Percentiles rank a stretch among this genome's conserved stretches.
Evolutionary conservation across 2,888 invertebrate genomes (phyloP).

Genomic region (Campoplex capitator): DNA sequence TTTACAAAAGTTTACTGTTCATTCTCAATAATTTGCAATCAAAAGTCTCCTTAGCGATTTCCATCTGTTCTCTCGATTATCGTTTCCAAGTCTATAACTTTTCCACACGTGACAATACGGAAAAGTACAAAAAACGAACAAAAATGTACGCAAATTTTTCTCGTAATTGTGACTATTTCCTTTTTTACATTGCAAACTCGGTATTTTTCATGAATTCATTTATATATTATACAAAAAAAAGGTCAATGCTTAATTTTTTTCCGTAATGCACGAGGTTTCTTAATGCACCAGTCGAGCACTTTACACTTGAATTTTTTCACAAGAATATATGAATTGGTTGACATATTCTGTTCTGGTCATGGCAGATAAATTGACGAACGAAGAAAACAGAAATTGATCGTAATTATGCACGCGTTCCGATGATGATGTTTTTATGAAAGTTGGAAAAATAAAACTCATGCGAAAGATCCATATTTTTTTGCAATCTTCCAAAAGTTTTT

Average conservation of each 20-base stretch:
- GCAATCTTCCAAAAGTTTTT: not conserved
- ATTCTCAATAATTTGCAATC: slow-evolving; percentile 28
- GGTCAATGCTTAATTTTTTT: slow-evolving; percentile 40
- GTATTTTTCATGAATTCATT: slow-evolving; percentile 7
- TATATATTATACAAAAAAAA: slow-evolving; percentile 40
- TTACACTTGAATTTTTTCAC: not conserved
- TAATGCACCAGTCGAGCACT: slow-evolving; percentile 33
- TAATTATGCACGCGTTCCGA: not conserved
- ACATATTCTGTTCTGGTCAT: not conserved
- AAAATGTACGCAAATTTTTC: slow-evolving; percentile 24
- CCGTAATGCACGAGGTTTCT: slow-evolving; percentile 33
- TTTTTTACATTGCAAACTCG: slow-evolving; percentile 5
- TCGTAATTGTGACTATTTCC: not conserved
- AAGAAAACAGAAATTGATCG: not conserved
- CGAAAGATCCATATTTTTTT: not conserved
- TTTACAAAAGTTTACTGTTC: slow-evolving; percentile 14
- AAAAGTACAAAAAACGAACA: slow-evolving; percentile 6
- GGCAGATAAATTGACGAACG: slow-evolving; percentile 22
- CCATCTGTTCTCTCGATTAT: slow-evolving; percentile 14
- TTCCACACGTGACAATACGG: slow-evolving; percentile 16
- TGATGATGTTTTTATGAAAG: not conserved
- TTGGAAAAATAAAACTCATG: not conserved
- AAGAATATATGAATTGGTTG: not conserved
- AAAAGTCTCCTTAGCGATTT: slow-evolving; percentile 37
- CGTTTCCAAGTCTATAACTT: slow-evolving; percentile 41